Base-by-base conservation (phyloP, 1,140 invertebrate species). In the Dolichoris vasculosae region DNA sequence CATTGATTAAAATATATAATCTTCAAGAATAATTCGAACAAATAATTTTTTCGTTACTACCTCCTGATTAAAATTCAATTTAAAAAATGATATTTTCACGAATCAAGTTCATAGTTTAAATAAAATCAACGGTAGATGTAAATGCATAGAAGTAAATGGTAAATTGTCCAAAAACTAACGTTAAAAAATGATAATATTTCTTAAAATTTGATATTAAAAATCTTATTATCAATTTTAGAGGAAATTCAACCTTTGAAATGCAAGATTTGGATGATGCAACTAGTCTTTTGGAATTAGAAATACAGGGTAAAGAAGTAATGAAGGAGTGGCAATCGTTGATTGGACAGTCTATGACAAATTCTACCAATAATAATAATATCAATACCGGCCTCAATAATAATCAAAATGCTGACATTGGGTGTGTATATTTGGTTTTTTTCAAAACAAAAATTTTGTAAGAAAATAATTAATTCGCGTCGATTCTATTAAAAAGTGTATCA, bases 301-400 rank as follows among this genome's bases (percentile, higher is more conserved):
- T 91, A 64, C 93, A 94, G 84, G 92, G 94, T 73, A 93, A 94
- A 84, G 93, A 94, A 89, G 93, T 94, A 23, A 94, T 95, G 92
- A 93, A 93, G 88, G 94, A 95, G 82, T 94, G 94, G 89, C 94
- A 90, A 11, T 93, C 94, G 38, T 91, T 94, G 67, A 89, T 94
- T 86, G 92, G 92, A 67, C 92, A 93, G 64, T 84, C 89, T 55
- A 88, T 91, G 87, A 87, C 90, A 38, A 93, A 92, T 89, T 88
- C 90, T 32, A 88, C 90, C 48, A 93, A 93, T 71, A 92, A 92
- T 89, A 83, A 82, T 91, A 84, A 82, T 91, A 84, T 88, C 35
- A 89, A 80, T 83, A 88, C 86, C 51, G 76, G 89, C 73, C 87
- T 89, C 83, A 93, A 92, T 87, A 93, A 93, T 88, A 91, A 91